Conservation (phyloP, 2,113 vertebrate genomes). For the Burhinus bistriatus region DNA sequence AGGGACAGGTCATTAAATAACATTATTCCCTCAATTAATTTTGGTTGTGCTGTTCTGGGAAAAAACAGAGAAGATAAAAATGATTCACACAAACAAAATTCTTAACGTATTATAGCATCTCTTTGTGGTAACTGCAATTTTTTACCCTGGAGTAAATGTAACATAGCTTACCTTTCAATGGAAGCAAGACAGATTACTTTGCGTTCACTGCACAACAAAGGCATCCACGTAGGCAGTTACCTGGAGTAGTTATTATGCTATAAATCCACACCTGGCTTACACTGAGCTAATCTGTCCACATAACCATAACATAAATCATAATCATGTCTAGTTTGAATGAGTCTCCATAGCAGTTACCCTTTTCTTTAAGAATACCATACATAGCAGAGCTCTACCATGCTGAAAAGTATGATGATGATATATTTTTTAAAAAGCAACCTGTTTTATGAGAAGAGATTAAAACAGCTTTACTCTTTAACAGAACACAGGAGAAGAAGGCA, state of each 20-base stretch:
- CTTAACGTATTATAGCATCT: neutral
- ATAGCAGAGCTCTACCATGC: neutral
- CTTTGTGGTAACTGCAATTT: neutral
- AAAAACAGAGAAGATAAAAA: neutral
- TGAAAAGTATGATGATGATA: neutral
- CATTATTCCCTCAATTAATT: neutral
- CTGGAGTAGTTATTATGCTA: neutral
- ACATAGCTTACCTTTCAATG: neutral
- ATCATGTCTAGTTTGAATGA: neutral
- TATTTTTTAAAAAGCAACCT: neutral
- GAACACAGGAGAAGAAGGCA: neutral
- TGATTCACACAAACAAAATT: neutral
- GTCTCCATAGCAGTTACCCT: neutral
- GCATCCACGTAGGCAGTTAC: neutral
- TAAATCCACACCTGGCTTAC: neutral
- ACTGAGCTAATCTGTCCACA: neutral
- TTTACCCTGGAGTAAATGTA: neutral
- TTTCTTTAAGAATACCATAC: neutral
- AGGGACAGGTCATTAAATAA: neutral
- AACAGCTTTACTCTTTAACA: neutral
- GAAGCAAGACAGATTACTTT: neutral
- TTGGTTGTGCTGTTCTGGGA: neutral
- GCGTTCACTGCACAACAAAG: neutral
- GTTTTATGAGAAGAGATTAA: neutral
- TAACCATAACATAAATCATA: neutral